These are phyloP conservation scores for Crepidodera aurea DNA, from an alignment of 2,888 invertebrate species.

Conservation along the genomic window DNA sequence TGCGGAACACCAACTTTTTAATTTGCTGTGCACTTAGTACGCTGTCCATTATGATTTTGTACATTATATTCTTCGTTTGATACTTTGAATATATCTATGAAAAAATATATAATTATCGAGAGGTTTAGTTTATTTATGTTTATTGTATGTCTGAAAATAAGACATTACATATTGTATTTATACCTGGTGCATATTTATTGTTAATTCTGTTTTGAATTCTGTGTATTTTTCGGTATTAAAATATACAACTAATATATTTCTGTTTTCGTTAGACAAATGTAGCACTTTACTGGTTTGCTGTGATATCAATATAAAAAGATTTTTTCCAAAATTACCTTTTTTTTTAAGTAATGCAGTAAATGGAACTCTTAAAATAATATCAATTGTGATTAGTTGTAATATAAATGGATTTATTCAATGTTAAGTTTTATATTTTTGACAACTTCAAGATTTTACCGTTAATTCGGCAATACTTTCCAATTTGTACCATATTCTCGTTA, in stretches of 20 bases:
- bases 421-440: no score
- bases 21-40: constrained; percentile 40
- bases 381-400: no score
- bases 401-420: no score
- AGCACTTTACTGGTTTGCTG: background rate
- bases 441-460: no score
- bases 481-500: no score
- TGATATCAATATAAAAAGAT: constrained; percentile 6
- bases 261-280: constrained; percentile 23
- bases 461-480: no score
- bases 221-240: constrained; percentile 37
- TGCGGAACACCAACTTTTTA: constrained; percentile 30
- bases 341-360: no score
- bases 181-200: constrained; percentile 40
- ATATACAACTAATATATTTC: constrained; percentile 28
- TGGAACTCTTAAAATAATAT: no score
- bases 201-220: constrained; percentile 32
- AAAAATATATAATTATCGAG: constrained; percentile 31
- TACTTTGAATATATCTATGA: constrained; percentile 35
- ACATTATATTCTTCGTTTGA: constrained; percentile 28
- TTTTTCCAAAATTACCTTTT: no score
- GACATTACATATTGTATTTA: constrained; percentile 27
- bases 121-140: constrained; percentile 34
- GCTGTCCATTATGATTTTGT: constrained; percentile 35
- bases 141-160: constrained; percentile 25